Conservation (phyloP, 64 coral and sea anemone genomes). For the Stylophora pistillata region DNA sequence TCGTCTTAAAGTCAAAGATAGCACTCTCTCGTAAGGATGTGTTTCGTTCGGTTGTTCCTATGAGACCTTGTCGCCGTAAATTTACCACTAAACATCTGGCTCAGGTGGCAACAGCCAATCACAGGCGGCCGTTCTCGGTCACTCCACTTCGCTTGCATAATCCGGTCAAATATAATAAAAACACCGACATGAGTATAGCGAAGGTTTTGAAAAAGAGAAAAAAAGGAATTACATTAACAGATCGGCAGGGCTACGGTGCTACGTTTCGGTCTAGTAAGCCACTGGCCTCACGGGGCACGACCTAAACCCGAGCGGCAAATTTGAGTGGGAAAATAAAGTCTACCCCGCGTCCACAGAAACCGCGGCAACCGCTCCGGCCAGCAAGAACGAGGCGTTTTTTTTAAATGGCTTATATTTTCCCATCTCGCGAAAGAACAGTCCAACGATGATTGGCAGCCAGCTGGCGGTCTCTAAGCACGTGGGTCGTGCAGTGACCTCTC, state of each 20-base stretch:
- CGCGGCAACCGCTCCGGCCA: slow-evolving; percentile 79
- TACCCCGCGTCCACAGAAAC: slow-evolving; percentile 31
- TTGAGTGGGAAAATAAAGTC: slow-evolving; percentile 20
- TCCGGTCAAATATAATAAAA: slow-evolving; percentile 71
- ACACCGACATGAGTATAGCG: slow-evolving; percentile 57
- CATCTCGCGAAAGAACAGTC: slow-evolving; percentile 61
- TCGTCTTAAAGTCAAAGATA: slow-evolving; percentile 15
- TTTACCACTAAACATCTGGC: slow-evolving; percentile 79
- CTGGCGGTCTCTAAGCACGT: slow-evolving; percentile 89
- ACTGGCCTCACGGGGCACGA: neutral
- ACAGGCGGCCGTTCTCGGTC: neutral
- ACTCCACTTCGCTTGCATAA: slow-evolving; percentile 66
- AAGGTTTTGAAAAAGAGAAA: slow-evolving; percentile 83
- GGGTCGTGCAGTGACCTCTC: slow-evolving; percentile 70
- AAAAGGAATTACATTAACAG: slow-evolving; percentile 65
- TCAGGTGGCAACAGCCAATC: slow-evolving; percentile 98
- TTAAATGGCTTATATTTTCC: slow-evolving; percentile 22
- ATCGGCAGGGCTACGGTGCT: slow-evolving; percentile 34
- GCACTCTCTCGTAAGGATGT: neutral
- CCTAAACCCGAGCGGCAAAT: neutral
- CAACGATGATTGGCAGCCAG: slow-evolving; percentile 84
- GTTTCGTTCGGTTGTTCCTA: slow-evolving; percentile 64
- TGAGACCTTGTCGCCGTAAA: slow-evolving; percentile 86
- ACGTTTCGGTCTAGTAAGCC: slow-evolving; percentile 3
- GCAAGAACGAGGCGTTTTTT: slow-evolving; percentile 73